These are phyloP conservation scores for Rhagoletis zephyria DNA, from an alignment of 1,140 invertebrate genomes.

Conservation along the genomic window DNA sequence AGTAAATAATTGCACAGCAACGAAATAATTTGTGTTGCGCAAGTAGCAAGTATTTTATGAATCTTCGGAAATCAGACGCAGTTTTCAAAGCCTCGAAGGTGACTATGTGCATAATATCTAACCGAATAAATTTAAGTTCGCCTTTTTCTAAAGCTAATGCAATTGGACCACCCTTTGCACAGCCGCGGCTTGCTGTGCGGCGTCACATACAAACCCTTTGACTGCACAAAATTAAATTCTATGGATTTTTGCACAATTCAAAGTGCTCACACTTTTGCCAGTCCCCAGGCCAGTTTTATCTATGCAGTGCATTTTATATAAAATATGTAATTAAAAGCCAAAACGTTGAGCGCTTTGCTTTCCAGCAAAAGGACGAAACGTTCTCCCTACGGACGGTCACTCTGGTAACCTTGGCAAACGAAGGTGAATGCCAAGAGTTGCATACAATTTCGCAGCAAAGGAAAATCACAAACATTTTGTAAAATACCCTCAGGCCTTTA, in stretches of 20 bases:
- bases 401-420: background rate
- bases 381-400: too few relatives aligned
- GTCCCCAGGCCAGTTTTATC: background rate
- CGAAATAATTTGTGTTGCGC: too few relatives aligned
- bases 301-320: background rate
- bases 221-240: constrained; percentile 8
- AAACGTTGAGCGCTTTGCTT: background rate
- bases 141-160: too few relatives aligned
- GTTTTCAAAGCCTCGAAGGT: too few relatives aligned
- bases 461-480: background rate
- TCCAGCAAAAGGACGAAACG: background rate
- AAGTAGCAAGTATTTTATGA: too few relatives aligned
- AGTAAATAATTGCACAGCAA: too few relatives aligned
- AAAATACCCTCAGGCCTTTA: background rate
- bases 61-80: too few relatives aligned
- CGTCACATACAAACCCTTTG: background rate
- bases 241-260: background rate
- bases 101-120: too few relatives aligned
- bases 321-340: constrained; percentile 11
- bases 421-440: constrained; percentile 35
- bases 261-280: background rate
- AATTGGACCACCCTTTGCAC: too few relatives aligned
- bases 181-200: too few relatives aligned
- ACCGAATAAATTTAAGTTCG: too few relatives aligned
- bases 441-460: background rate